These are phyloP conservation scores for Phalacrocorax carbo DNA, from an alignment of 2,113 vertebrate species.

Conservation along the genomic window DNA sequence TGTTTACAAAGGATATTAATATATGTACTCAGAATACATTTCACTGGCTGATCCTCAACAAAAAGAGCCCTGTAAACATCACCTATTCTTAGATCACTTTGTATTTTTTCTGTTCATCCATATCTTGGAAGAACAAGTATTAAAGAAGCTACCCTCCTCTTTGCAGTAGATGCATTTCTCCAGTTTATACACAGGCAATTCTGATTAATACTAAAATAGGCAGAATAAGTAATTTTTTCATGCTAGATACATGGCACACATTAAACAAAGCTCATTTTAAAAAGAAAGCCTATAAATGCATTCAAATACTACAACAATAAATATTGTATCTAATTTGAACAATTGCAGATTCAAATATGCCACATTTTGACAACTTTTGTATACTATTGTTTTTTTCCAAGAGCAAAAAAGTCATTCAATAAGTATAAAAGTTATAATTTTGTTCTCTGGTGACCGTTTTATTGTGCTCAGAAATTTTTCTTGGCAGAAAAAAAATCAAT, in stretches of 20 bases:
- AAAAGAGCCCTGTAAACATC: not conserved
- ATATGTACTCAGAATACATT: not conserved
- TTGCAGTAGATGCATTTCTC: not conserved
- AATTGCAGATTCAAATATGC: not conserved
- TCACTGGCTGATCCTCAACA: not conserved
- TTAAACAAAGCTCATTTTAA: not conserved
- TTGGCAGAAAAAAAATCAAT: slow-evolving; percentile 41
- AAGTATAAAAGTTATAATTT: not conserved
- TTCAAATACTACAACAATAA: not conserved
- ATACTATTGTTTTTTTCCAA: not conserved
- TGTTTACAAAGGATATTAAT: not conserved
- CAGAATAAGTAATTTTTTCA: not conserved
- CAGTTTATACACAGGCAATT: not conserved
- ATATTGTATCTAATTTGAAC: not conserved
- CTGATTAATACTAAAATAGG: not conserved
- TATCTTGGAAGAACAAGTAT: not conserved
- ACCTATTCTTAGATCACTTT: not conserved
- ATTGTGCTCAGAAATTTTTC: not conserved
- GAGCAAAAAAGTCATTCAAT: not conserved
- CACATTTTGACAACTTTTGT: not conserved
- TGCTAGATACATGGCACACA: not conserved
- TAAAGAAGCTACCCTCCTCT: not conserved
- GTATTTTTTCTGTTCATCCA: not conserved
- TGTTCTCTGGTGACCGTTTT: not conserved
- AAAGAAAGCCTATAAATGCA: not conserved